Conservation (phyloP, 2,797 vertebrate genomes). For the Cynodonichthys magdalenae region DNA sequence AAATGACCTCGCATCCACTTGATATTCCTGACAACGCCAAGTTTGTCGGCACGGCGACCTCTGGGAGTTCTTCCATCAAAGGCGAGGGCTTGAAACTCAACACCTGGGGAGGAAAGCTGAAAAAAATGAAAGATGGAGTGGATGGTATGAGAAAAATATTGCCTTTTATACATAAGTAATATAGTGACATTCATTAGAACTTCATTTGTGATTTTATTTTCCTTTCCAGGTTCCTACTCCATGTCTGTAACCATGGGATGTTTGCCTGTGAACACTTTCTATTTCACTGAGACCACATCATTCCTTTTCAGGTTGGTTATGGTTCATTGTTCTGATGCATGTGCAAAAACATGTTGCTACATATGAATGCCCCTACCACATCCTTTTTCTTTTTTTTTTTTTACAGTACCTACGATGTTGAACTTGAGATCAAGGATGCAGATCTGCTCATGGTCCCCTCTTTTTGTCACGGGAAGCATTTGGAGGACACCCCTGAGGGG, state of each 20-base stretch:
- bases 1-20: conserved; percentile 68
- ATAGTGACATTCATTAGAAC: neutral
- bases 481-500: conserved; percentile 74
- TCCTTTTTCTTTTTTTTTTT: conserved; percentile 21
- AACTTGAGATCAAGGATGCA: conserved; percentile 73
- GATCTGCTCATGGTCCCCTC: conserved; percentile 72
- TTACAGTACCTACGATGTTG: conserved; percentile 66
- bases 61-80: conserved; percentile 63
- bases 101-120: conserved; percentile 66
- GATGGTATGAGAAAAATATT: neutral
- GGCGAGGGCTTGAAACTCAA: conserved; percentile 76
- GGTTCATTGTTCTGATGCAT: neutral
- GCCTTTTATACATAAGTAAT: neutral
- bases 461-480: conserved; percentile 62
- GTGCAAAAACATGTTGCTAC: neutral
- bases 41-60: conserved; percentile 21
- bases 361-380: neutral
- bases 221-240: conserved; percentile 59
- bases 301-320: conserved; percentile 70
- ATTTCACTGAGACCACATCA: conserved; percentile 58
- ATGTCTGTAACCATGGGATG: conserved; percentile 74
- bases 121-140: conserved; percentile 59
- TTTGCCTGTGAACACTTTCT: conserved; percentile 65
- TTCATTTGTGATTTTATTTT: neutral
- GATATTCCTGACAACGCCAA: conserved; percentile 72